Conservation (phyloP, 1,140 invertebrate species). For the Augochlora pura region DNA sequence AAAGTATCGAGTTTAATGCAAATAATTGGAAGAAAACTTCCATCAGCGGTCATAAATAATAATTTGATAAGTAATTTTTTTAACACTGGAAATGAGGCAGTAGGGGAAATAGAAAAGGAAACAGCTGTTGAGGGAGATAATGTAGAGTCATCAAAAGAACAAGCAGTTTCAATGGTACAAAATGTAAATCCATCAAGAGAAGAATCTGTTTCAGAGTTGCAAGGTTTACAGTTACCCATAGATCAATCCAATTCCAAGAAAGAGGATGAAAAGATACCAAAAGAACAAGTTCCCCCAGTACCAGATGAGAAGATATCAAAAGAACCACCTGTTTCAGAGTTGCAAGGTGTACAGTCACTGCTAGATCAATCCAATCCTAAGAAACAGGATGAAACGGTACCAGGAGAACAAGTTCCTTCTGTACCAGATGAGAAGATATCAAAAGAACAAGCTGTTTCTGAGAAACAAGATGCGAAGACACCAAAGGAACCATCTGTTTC, state of each 20-base stretch:
- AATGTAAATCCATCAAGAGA: not conserved
- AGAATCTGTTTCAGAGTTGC: not conserved
- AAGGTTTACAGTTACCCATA: not conserved
- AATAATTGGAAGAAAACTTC: not conserved
- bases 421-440: not conserved
- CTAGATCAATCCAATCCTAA: not conserved
- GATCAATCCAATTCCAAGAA: not conserved
- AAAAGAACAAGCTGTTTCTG: not conserved
- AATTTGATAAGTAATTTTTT: not conserved
- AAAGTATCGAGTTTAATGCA: constrained; percentile 20
- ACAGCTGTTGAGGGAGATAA: not conserved
- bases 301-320: not conserved
- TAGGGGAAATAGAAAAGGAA: not conserved
- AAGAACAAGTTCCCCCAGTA: not conserved
- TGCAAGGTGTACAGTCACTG: not conserved
- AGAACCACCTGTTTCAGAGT: not conserved
- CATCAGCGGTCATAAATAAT: not conserved
- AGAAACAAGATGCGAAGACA: not conserved
- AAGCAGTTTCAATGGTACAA: not conserved
- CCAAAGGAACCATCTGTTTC: not conserved
- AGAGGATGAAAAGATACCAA: not conserved
- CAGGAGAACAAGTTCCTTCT: not conserved
- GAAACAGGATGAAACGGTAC: too few species aligned
- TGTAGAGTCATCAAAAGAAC: not conserved
- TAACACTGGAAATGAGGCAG: not conserved